Evolutionary conservation across 1,140 invertebrate species (phyloP).

Genomic region (Cotesia glomerata): DNA sequence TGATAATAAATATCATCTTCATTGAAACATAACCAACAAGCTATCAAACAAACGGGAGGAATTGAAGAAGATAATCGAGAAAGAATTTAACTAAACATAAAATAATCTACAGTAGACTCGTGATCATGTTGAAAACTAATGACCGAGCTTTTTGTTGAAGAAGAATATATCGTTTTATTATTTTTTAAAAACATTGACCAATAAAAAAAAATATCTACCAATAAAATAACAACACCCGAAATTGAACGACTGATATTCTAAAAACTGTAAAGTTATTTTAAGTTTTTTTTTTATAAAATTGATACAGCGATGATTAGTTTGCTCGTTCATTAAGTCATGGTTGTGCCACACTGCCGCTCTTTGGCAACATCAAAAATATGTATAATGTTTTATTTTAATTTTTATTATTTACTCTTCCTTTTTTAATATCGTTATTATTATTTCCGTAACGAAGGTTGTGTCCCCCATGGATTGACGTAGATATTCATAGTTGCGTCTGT

Average conservation of each 20-base stretch:
- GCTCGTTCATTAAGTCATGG: conserved; percentile 52
- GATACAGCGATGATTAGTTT: conserved; percentile 31
- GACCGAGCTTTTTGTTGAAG: too few relatives aligned
- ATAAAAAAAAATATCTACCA: neutral
- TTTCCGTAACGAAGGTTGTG: conserved; percentile 62
- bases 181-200: neutral
- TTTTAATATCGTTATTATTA: neutral
- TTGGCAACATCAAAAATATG: conserved; percentile 33
- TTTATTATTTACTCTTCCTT: too few relatives aligned
- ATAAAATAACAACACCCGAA: neutral
- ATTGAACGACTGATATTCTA: neutral
- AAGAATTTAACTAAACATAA: neutral
- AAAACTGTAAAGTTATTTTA: neutral
- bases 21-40: neutral
- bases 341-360: conserved; percentile 53
- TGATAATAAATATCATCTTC: neutral
- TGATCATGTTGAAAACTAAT: neutral
- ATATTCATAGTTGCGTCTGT: neutral
- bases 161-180: neutral
- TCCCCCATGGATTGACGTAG: conserved; percentile 31
- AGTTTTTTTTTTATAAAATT: neutral
- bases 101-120: neutral
- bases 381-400: conserved; percentile 16
- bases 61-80: neutral
- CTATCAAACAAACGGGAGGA: neutral